phyloP scores from a whole-genome alignment of 92 coral and sea anemone genomes.

The Virgularia gustaviana region DNA sequence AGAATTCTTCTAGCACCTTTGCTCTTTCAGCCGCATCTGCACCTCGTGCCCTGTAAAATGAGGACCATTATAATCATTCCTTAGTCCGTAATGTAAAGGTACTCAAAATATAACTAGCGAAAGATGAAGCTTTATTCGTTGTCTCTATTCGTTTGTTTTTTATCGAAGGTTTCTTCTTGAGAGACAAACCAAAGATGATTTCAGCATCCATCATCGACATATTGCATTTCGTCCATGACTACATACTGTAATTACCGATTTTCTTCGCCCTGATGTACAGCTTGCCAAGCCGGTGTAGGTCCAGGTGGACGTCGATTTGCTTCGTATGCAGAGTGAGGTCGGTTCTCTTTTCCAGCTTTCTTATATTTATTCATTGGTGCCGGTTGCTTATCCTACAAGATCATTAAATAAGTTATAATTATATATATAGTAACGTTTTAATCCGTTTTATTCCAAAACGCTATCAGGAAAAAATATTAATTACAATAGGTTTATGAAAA shows the following conservation, averaged over 20 bases:
- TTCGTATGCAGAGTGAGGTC: constrained; percentile 79
- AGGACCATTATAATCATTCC: too few relatives aligned
- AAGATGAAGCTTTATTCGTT: too few relatives aligned
- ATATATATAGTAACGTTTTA: neutral
- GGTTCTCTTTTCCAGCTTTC: constrained; percentile 56
- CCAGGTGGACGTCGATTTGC: constrained; percentile 61
- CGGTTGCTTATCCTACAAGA: constrained; percentile 66
- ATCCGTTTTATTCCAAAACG: neutral
- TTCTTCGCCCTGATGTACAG: constrained; percentile 81
- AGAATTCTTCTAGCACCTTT: constrained; percentile 78
- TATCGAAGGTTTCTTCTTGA: too few relatives aligned
- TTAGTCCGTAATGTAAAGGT: too few relatives aligned
- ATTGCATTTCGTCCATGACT: too few relatives aligned
- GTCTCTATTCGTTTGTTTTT: too few relatives aligned
- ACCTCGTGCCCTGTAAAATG: constrained; percentile 61
- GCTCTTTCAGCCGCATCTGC: constrained; percentile 92
- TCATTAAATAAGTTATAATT: too few relatives aligned
- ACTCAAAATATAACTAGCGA: too few relatives aligned
- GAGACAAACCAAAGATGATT: too few relatives aligned
- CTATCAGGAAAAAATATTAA: too few relatives aligned
- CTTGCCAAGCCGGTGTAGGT: constrained; percentile 80
- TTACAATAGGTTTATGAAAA: too few relatives aligned
- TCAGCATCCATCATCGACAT: too few relatives aligned
- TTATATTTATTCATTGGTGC: constrained; percentile 87
- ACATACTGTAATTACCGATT: constrained; percentile 73